Evolutionary conservation across 2,797 vertebrate genomes (phyloP).

Genomic region (Spea hammondii): DNA sequence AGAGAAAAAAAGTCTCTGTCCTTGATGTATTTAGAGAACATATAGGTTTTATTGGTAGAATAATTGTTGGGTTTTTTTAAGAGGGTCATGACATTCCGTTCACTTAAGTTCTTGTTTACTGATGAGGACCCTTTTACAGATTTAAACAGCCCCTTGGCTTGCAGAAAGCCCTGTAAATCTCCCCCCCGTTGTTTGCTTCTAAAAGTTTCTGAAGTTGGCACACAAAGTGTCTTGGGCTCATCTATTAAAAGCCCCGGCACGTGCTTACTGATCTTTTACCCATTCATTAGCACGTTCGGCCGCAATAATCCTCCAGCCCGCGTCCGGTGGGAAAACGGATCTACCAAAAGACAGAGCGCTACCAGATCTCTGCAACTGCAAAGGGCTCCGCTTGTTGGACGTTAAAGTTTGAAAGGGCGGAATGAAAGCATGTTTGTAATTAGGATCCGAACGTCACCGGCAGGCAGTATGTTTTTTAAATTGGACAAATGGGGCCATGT

Average conservation of each 20-base stretch:
- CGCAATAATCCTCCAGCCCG: background rate
- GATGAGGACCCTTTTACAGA: background rate
- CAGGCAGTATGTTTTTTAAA: conserved; percentile 12
- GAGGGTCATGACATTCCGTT: conserved; percentile 21
- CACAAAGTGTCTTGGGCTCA: conserved; percentile 1
- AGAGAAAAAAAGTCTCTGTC: background rate
- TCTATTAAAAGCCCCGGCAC: conserved; percentile 4
- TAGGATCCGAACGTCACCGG: conserved; percentile 15
- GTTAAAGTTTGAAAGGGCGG: conserved; percentile 16
- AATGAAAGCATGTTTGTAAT: conserved; percentile 27
- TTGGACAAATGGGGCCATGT: conserved; percentile 22
- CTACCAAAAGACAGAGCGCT: background rate
- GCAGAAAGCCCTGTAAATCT: conserved; percentile 10
- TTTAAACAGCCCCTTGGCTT: conserved; percentile 10
- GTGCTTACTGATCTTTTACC: conserved; percentile 3
- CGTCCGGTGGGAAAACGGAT: background rate
- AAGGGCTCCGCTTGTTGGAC: conserved; percentile 2
- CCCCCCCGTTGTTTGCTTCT: background rate
- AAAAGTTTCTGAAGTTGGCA: conserved; percentile 12
- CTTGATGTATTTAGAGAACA: background rate
- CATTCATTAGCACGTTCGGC: background rate
- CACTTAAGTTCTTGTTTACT: background rate
- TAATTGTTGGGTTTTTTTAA: background rate
- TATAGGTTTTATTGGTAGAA: background rate
- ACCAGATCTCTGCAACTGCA: background rate